Percentiles rank a stretch among this genome's conserved stretches.
phyloP scores from a whole-genome alignment of 1,140 invertebrate species.

The Wiebesia pumilae region DNA sequence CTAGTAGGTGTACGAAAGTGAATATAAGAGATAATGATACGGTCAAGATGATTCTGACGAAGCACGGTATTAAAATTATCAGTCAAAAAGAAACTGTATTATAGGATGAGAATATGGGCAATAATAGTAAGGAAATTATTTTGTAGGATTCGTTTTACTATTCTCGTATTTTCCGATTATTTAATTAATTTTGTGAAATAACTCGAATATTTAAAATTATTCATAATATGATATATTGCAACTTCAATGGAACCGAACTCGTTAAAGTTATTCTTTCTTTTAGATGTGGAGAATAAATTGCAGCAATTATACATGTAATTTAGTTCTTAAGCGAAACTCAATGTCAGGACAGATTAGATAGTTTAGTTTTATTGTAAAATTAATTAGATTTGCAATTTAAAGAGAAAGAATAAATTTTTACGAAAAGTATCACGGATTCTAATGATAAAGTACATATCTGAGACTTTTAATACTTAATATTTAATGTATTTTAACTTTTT shows the following conservation, averaged over 20 bases:
- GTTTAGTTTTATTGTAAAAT: too few relatives aligned
- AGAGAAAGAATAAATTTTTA: too few relatives aligned
- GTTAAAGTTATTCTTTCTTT: too few relatives aligned
- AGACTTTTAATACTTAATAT: neutral
- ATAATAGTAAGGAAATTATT: conserved; percentile 44
- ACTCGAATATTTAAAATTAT: neutral
- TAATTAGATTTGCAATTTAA: too few relatives aligned
- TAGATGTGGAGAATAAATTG: too few relatives aligned
- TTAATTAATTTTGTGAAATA: neutral
- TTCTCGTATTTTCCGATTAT: neutral
- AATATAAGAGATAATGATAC: conserved; percentile 80
- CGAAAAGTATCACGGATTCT: too few relatives aligned
- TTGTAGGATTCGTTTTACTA: neutral
- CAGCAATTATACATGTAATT: too few relatives aligned
- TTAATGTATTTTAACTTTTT: neutral
- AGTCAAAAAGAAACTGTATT: conserved; percentile 85
- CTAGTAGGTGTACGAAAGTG: conserved; percentile 53
- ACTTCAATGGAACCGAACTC: too few relatives aligned
- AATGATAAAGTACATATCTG: conserved; percentile 1
- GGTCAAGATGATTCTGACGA: conserved; percentile 82
- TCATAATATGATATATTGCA: neutral
- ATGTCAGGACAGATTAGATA: too few relatives aligned
- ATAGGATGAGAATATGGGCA: conserved; percentile 67
- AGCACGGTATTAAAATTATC: conserved; percentile 84
- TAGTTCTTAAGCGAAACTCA: too few relatives aligned